Conservation (phyloP, 2,797 vertebrate genomes). For the Todus mexicanus region DNA sequence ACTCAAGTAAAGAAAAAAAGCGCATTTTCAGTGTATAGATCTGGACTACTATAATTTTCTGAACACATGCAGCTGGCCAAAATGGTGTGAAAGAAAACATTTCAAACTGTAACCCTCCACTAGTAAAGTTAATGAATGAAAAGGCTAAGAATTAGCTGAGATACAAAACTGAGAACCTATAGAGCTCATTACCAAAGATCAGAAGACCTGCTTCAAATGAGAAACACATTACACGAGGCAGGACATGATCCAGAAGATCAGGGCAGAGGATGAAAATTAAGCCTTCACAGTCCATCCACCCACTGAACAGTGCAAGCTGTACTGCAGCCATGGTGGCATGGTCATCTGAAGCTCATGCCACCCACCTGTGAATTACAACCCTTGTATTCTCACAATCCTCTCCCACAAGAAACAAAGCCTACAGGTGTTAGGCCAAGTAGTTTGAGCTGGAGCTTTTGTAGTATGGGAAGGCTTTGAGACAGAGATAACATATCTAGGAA, state of each 20-base stretch:
- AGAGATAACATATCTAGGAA: conserved; percentile 24
- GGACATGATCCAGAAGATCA: rapidly evolving
- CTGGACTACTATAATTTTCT: neutral
- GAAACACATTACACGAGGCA: neutral
- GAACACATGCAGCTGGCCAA: neutral
- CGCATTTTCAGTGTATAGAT: neutral
- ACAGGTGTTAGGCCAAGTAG: neutral
- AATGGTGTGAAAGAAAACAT: neutral
- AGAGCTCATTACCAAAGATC: neutral
- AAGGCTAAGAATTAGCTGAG: neutral
- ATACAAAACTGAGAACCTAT: neutral
- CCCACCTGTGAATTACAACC: neutral
- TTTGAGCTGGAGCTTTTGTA: neutral
- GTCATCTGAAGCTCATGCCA: neutral
- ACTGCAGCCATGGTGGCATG: neutral
- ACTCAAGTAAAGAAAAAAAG: neutral
- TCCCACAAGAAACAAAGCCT: neutral
- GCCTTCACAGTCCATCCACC: neutral
- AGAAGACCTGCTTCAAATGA: neutral
- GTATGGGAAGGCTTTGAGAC: neutral
- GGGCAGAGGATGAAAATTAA: neutral
- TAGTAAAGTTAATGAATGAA: neutral
- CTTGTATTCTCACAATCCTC: neutral
- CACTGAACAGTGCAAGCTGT: neutral
- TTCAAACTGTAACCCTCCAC: neutral